These are phyloP conservation scores for Ptiloglossa arizonensis DNA, from an alignment of 1,140 invertebrate genomes.

Conservation along the genomic window DNA sequence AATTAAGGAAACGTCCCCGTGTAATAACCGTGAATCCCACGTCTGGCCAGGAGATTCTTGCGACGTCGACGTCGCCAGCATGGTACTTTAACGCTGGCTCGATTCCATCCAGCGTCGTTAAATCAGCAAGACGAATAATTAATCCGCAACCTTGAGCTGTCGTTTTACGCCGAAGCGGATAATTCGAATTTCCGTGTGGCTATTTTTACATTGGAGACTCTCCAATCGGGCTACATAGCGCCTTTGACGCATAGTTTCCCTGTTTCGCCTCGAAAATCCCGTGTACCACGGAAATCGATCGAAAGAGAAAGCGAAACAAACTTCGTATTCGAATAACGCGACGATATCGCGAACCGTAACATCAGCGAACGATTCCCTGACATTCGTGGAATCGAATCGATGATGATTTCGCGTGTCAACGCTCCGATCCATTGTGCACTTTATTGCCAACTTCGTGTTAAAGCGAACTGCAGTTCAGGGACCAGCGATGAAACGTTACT, in stretches of 20 bases:
- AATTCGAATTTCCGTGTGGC: conserved; percentile 21
- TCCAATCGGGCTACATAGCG: conserved; percentile 1
- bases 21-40: conserved; percentile 51
- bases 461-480: too few relatives aligned
- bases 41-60: conserved; percentile 1
- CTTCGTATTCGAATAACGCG: background rate
- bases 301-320: conserved; percentile 22
- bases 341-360: background rate
- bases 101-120: conserved; percentile 40
- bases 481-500: too few relatives aligned
- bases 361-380: too few relatives aligned
- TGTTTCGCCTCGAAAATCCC: background rate
- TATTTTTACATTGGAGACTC: conserved; percentile 23
- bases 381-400: too few relatives aligned
- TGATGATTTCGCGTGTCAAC: too few relatives aligned
- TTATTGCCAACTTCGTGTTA: too few relatives aligned
- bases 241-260: background rate
- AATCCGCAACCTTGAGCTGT: conserved; percentile 39
- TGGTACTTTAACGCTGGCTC: conserved; percentile 21
- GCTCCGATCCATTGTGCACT: too few relatives aligned
- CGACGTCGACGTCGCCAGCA: conserved; percentile 12
- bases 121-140: conserved; percentile 54
- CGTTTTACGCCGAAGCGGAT: background rate
- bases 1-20: conserved; percentile 24
- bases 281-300: background rate